Evolutionary conservation across 53 echinoderm and acorn worm genomes (phyloP).

Genomic region (Holothuria scabra): DNA sequence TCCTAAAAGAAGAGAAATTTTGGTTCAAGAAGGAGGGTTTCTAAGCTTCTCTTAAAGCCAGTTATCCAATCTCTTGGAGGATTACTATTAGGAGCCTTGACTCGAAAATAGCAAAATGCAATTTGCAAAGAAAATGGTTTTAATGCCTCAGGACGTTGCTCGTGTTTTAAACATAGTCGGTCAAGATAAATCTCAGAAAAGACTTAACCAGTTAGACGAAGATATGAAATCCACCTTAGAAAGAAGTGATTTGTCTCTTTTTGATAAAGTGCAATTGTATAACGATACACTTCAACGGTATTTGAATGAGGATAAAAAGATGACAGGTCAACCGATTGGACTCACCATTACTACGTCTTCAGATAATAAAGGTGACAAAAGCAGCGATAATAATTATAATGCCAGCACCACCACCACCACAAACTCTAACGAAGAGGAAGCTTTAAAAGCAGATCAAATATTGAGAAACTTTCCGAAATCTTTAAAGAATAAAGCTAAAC

Average conservation of each 20-base stretch:
- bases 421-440: neutral
- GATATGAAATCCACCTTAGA: constrained; percentile 40
- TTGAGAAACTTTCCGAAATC: constrained; percentile 6
- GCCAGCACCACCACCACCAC: neutral
- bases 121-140: constrained; percentile 70
- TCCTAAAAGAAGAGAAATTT: constrained; percentile 43
- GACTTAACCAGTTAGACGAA: constrained; percentile 11
- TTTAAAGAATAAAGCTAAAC: constrained; percentile 7
- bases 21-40: constrained; percentile 60
- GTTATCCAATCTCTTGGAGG: constrained; percentile 46
- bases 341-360: neutral
- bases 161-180: constrained; percentile 48
- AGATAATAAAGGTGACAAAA: neutral
- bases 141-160: constrained; percentile 67
- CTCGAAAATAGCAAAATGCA: constrained; percentile 54
- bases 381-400: too few relatives aligned
- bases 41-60: constrained; percentile 55
- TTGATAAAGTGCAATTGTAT: constrained; percentile 53
- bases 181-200: neutral
- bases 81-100: constrained; percentile 12
- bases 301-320: constrained; percentile 8
- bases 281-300: constrained; percentile 51
- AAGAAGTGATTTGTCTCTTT: constrained; percentile 1
- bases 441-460: neutral
- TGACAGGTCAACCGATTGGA: too few relatives aligned